Evolutionary conservation across 2,113 vertebrate genomes (phyloP), one percentile per base, ranked within the genome.

Genomic region (Actenoides hombroni): DNA sequence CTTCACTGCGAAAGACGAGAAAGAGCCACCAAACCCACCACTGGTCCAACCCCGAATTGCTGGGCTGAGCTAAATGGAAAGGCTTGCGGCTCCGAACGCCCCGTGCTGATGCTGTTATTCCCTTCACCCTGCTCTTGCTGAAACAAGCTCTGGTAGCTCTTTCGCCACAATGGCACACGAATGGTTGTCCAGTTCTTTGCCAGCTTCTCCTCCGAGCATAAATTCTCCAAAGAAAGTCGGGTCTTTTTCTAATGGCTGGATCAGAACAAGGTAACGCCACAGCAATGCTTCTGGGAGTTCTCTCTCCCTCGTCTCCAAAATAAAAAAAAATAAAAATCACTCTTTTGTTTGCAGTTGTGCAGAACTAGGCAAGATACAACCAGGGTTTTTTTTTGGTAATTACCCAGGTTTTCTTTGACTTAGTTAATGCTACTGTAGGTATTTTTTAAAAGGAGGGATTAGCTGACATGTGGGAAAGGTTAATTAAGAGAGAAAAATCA

Each of bases 31-130:
- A 70, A 90, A 63, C 29, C 39, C 53, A 42, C 13, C 29, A 4
- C 7, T 5, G 14, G 39, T 16, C 24, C 6, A 11, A 5, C 18
- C 31, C 90, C 53, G 69, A 7, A 26, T 1, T 0, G 0, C 8
- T 0, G 1, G 37, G 44, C 57, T 76, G 53, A 87, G 74, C 6
- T 20, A 2, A 92, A 64, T 5, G 24, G n/a, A 10, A 49, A 49
- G 64, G 5, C 25, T 35, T 10, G 24, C 0, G 5, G 21, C 64
- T 24, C 68, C 1, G 1, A 84, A 3, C 1, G 1, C 6, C 31
- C 39, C 2, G 0, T 4, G 0, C 9, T 0, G 2, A 25, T 1
- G 0, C 28, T 54, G 60, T 37, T 70, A 16, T 3, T 54, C 49
- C 25, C 57, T 35, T 69, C 25, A 29, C 42, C 59, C 51, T 16